phyloP scores from a whole-genome alignment of 2,797 vertebrate species.

The Intellagama lesueurii region DNA sequence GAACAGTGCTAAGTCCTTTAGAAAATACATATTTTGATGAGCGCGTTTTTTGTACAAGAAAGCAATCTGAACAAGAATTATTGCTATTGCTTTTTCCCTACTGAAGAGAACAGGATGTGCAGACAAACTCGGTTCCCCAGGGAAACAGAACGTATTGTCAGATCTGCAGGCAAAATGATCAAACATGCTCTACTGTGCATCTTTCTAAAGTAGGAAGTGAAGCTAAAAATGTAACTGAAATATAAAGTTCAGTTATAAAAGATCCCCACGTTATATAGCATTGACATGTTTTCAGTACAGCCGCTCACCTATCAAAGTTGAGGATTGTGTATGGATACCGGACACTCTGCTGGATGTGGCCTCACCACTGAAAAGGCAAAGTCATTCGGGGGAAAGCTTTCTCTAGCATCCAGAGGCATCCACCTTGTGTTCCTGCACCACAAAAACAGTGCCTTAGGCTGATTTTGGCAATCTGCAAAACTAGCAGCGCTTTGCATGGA shows the following conservation, averaged over 20 bases:
- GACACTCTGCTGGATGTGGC: neutral
- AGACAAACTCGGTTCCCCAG: constrained; percentile 30
- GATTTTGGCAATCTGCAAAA: neutral
- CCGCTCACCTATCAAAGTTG: neutral
- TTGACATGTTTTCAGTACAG: neutral
- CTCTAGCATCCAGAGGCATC: neutral
- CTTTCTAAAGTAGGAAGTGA: constrained; percentile 5
- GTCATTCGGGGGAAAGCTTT: neutral
- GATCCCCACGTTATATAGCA: neutral
- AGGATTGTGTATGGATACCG: constrained; percentile 14
- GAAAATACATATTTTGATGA: neutral
- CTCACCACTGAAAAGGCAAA: neutral
- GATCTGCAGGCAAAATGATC: constrained; percentile 7
- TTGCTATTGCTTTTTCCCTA: constrained; percentile 41
- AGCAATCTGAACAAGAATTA: constrained; percentile 30
- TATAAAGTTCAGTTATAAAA: neutral
- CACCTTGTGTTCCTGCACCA: neutral
- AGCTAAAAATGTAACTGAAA: neutral
- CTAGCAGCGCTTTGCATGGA: neutral
- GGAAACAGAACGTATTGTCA: constrained; percentile 15
- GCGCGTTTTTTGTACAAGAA: constrained; percentile 43
- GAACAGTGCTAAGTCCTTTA: no score
- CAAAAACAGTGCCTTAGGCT: neutral
- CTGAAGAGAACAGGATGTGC: constrained; percentile 18
- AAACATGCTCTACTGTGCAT: neutral